Evolutionary conservation across 2,888 invertebrate species (phyloP), one percentile per base, ranked within the genome.

Genomic region (Morpho deidamia): DNA sequence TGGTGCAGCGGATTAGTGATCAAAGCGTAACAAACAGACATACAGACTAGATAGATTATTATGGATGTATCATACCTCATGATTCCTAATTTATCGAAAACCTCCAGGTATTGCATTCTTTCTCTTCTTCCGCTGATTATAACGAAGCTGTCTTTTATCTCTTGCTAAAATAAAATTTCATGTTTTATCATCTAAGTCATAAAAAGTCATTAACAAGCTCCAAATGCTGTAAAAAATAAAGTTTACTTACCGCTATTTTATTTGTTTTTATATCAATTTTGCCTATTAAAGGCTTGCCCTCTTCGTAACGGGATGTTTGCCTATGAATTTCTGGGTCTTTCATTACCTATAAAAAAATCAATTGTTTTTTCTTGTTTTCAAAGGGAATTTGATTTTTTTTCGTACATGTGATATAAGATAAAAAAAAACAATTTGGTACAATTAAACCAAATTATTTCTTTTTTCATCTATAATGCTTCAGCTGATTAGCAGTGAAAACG

Each of bases 91-190:
- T 71, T 74, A 38, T 84, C 70, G 65, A 86, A 85, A 42, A 75
- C 67, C 57, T 64, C 64, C 42, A 70, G 56, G 61, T 80, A 84
- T 46, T 78, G 69, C 11, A 47, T 51, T 51, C 67, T 69, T 59
- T 79, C 69, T 51, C 74, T 69, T 32, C 66, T 69, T 37, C 71
- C 70, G 37, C 57, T 70, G 45, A 84, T 58, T 35, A 83, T 54
- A 33, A 85, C 85, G 59, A 86, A 82, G 75, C 89, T 88, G 72
- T 89, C 87, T 62, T 83, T 86, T 72, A 87, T 74, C 74, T 88
- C 89, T 82, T 81, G 78, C 86, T 87, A 59, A 45, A 80, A 81
- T 55, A 7, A 32, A 39, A 48, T 33, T 14, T 23, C 4, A 23
- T 23, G 23, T 23, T 0, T 2, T 5, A 23, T 23, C 23, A 23